phyloP scores from a whole-genome alignment of 2,797 vertebrate genomes.

The Pseudopleuronectes americanus region DNA sequence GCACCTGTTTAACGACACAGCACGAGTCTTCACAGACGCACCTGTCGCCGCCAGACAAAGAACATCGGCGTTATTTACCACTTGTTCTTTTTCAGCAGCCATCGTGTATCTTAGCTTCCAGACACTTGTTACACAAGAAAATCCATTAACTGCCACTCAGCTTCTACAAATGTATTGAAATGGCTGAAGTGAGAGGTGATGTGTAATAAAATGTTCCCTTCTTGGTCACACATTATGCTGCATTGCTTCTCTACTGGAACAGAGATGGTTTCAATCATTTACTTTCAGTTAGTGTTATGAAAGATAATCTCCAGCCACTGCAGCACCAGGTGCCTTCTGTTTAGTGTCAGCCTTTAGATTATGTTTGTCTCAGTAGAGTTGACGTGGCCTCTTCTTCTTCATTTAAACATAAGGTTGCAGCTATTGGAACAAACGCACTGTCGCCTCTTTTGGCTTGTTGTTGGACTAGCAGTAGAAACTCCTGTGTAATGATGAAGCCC shows the following conservation, averaged over 20 bases:
- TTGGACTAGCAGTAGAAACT: not conserved
- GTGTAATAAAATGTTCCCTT: not conserved
- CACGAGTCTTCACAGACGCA: constrained; percentile 1
- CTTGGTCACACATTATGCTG: constrained; percentile 10
- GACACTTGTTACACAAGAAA: not conserved
- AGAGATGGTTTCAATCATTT: constrained; percentile 23
- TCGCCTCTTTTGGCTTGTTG: not conserved
- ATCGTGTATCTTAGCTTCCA: not conserved
- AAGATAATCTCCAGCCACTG: constrained; percentile 38
- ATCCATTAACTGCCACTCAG: not conserved
- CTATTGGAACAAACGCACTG: not conserved
- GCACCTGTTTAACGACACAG: constrained; percentile 23
- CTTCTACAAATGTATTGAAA: constrained; percentile 8
- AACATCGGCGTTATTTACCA: constrained; percentile 3
- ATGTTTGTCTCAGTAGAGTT: constrained; percentile 34
- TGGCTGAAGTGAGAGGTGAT: constrained; percentile 13
- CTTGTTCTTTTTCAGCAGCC: not conserved
- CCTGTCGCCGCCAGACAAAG: not conserved
- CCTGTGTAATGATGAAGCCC: not conserved
- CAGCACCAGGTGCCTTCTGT: no score
- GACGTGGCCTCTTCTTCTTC: constrained; percentile 30
- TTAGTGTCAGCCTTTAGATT: not conserved
- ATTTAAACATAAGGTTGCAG: constrained; percentile 24
- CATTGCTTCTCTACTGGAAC: constrained; percentile 12
- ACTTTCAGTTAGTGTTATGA: constrained; percentile 34